Conservation (phyloP, 2,113 vertebrate genomes). For the Aythya baeri region DNA sequence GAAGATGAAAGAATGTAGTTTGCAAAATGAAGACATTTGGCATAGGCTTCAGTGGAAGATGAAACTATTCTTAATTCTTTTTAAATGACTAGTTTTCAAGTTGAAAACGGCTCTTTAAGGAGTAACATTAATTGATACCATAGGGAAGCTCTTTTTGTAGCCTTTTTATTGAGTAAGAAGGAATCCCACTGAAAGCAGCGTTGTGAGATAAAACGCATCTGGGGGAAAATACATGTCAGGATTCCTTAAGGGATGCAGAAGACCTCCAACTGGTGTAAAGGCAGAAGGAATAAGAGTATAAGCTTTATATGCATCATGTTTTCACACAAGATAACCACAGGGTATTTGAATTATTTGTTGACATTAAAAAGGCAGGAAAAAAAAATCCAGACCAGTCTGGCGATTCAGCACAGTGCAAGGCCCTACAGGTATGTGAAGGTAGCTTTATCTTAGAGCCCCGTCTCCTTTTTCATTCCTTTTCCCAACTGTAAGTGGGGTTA, state of each 20-base stretch:
- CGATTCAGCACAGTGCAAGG: background rate
- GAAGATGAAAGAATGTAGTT: slow-evolving; percentile 26
- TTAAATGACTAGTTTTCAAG: background rate
- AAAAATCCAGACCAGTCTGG: background rate
- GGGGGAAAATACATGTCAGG: background rate
- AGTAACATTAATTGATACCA: background rate
- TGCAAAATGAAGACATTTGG: slow-evolving; percentile 26
- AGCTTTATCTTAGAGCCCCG: background rate
- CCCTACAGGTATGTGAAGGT: background rate
- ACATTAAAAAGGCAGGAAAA: background rate
- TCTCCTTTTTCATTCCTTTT: slow-evolving; percentile 31
- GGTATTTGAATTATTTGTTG: slow-evolving; percentile 2
- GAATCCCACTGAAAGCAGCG: background rate
- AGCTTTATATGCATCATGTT: background rate
- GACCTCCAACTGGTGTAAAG: background rate
- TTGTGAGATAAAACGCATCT: background rate
- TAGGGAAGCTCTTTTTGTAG: background rate
- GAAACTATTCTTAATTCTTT: background rate
- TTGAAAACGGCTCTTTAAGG: slow-evolving; percentile 12
- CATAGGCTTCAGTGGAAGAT: background rate
- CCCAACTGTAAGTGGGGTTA: background rate
- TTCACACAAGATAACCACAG: background rate
- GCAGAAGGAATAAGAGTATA: background rate
- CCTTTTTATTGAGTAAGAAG: background rate
- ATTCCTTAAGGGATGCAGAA: background rate